Conservation (phyloP, 2,888 invertebrate species). For the Mactromeris polynyma region DNA sequence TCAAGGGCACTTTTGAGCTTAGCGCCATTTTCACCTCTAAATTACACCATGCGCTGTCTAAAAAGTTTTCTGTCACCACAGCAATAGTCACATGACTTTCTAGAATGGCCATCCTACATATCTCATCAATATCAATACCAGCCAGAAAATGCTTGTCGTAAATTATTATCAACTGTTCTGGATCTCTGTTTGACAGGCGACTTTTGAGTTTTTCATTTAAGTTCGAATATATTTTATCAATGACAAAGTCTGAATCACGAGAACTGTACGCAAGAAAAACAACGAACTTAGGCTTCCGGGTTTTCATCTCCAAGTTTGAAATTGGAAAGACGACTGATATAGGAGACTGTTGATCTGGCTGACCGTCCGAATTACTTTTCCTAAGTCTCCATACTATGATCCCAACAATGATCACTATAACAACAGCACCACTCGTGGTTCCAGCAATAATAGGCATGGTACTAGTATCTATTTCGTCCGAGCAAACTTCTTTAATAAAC, state of each 20-base stretch:
- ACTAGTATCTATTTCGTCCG: not conserved
- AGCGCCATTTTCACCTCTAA: slow-evolving; percentile 2
- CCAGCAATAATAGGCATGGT: not conserved
- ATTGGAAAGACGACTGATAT: not conserved
- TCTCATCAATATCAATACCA: slow-evolving; percentile 10
- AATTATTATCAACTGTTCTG: slow-evolving; percentile 3
- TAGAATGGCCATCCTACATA: not conserved
- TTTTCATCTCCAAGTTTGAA: not conserved
- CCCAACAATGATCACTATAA: not conserved
- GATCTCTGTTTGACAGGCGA: not conserved
- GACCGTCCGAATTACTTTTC: not conserved
- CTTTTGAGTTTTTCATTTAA: not conserved
- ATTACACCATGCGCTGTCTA: slow-evolving; percentile 7
- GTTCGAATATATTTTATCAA: slow-evolving; percentile 14
- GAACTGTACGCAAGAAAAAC: slow-evolving; percentile 24
- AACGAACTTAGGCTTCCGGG: slow-evolving; percentile 5
- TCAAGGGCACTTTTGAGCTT: not conserved
- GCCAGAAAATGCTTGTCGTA: slow-evolving; percentile 18
- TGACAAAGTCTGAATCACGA: not conserved
- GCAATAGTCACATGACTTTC: slow-evolving; percentile 23
- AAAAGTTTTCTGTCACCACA: slow-evolving; percentile 9
- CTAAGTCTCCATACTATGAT: not conserved
- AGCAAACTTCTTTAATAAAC: not conserved
- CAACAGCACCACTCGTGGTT: not conserved
- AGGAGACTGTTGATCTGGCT: not conserved